Evolutionary conservation across 2,888 invertebrate genomes (phyloP).

Genomic region (Brachycybe producta): DNA sequence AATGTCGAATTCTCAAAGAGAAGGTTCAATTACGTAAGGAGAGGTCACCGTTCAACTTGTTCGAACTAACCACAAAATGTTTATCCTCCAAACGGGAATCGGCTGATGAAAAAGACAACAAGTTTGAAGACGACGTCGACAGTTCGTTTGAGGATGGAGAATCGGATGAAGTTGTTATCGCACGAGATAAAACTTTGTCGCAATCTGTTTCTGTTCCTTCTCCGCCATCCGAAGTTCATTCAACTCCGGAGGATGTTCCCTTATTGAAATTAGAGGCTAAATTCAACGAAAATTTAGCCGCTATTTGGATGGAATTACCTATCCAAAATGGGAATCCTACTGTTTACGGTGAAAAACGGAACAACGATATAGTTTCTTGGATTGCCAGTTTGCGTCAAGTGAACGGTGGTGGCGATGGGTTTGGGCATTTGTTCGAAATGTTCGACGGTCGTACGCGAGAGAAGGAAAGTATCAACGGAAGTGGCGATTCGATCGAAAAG

Average conservation of each 20-base stretch:
- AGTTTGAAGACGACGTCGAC: conserved; percentile 1
- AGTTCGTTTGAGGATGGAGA: conserved; percentile 14
- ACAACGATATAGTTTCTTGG: too few relatives aligned
- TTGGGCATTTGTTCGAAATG: too few relatives aligned
- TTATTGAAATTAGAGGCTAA: conserved; percentile 15
- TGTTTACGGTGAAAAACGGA: too few relatives aligned
- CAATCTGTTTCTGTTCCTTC: not conserved
- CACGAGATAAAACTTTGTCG: not conserved
- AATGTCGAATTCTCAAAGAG: conserved; percentile 6
- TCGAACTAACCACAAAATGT: not conserved
- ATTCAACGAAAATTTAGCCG: conserved; percentile 16
- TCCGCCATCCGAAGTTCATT: not conserved
- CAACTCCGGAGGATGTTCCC: conserved; percentile 7
- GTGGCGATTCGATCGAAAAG: too few relatives aligned
- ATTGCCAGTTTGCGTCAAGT: too few relatives aligned
- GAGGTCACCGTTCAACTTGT: conserved; percentile 14
- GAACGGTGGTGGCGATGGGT: too few relatives aligned
- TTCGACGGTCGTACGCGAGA: too few relatives aligned
- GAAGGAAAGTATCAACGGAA: too few relatives aligned
- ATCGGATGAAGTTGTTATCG: not conserved
- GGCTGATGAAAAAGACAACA: not conserved
- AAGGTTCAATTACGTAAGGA: conserved; percentile 7
- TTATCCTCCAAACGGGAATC: not conserved
- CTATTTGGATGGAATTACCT: too few relatives aligned
- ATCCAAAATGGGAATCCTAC: too few relatives aligned